Evolutionary conservation across 37 sponge, comb jelly and placozoan species (phyloP), one percentile per base, ranked within the genome.

Genomic region (Ephydatia muelleri): DNA sequence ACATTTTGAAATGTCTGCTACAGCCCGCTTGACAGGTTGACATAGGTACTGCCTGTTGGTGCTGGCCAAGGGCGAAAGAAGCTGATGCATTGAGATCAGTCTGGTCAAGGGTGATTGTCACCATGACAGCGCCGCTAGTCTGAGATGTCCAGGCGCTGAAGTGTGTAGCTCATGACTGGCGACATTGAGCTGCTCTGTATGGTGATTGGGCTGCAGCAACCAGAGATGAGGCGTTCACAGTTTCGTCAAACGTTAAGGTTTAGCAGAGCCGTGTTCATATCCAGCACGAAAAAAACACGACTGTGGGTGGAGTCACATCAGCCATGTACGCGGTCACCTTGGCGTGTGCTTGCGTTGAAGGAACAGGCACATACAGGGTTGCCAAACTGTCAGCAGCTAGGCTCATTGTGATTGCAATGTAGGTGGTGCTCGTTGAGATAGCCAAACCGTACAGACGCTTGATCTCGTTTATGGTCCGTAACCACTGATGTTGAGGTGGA

Each of bases 401-500:
- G 5, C 40, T 38, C 8, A 79, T 43, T 38, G 88, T 68, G 35
- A 90, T 78, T n/a, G 82, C 33, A 0, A 97, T 68, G 84, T 72
- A 97, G 30, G 94, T 94, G 57, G 87, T 88, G 25, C 87, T 68
- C 29, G 6, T 11, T 23, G 82, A 64, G 16, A 83, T 82, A 25
- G 94, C 91, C 33, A 97, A 76, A n/a, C 78, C 70, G 34, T 75
- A 47, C 19, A 90, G 76, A 40, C 86, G 77, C 87, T 94, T 92
- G 34, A 94, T 88, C 66, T 92, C 92, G 65, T 92, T 92, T 34
- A 92, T n/a, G n/a, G n/a, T n/a, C n/a, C n/a, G n/a, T n/a, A n/a
- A n/a, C n/a, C n/a, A 29, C 78, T 43, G 33, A 92, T 29, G 38
- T 87, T 32, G 3, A 95, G 68, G 32, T 77, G 40, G 12, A 95